Base-by-base conservation (phyloP, 2,797 vertebrate genomes). In the Schizothorax lantsangensis region DNA sequence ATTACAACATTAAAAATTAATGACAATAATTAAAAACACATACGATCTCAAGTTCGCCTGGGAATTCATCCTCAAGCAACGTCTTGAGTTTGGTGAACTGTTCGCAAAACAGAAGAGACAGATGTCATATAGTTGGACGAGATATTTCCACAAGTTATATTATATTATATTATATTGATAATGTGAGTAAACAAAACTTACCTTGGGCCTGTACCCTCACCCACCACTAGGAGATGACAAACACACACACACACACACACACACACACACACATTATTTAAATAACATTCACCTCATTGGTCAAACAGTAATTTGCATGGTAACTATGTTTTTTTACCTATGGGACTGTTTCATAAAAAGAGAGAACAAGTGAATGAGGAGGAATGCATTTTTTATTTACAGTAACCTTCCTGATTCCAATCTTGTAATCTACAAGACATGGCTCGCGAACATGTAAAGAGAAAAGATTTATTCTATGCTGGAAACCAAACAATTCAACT, bases 161-260 rank as follows among this genome's bases (percentile, higher is more conserved):
- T n/a, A 12, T 14, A 17, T 47, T 62, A 9, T 8, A 26, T 40
- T 3, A 64, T 33, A 21, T 14, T 68, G 9, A 43, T 38, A 33
- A 77, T 72, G 21, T 6, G 49, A 8, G 38, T 33, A 23, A 54
- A 77, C 6, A 23, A 52, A 74, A 45, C 89, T 17, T 87, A 92
- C 91, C 87, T 88, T 91, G 79, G 90, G 87, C 52, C 49, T 84
- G 87, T 92, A 91, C 89, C 92, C 92, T 93, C 92, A 93, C 91
- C 86, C 92, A 89, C 92, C 91, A 84, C 92, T 93, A 83, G 71
- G 69, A 64, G 84, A 45, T 73, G 33, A 85, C 47, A 83, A 43
- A 33, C 66, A 33, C 43, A 75, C 11, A 68, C 26, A 68, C 64
- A 68, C 64, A 33, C 12, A 40, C 8, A 59, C 10, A 79, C 26